Evolutionary conservation across 2,797 vertebrate genomes (phyloP), one percentile per base, ranked within the genome.

Genomic region (Pseudochirops cupreus): DNA sequence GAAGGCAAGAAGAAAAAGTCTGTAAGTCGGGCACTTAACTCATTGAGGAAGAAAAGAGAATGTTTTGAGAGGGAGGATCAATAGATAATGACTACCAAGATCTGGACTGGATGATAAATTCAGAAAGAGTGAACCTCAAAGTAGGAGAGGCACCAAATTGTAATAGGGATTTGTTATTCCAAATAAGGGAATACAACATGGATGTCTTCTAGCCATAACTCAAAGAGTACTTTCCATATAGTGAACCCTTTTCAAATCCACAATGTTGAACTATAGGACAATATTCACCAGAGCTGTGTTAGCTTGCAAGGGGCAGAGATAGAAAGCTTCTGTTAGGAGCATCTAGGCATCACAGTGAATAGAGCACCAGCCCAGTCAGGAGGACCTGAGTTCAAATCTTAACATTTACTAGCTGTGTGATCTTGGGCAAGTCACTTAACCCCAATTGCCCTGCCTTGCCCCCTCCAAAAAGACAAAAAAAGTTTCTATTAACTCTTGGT

Each of bases 291-390:
- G 26, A 74, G 59, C 7, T 54, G 62, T 53, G 16, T 92, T 57
- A 94, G 16, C 58, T 95, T 94, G 50, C 52, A 94, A 93, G 94
- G 94, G 74, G 90, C 21, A 28, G 46, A 67, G 21, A 92, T 93
- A 96, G 21, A 18, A 18, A 92, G 5, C n/a, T 7, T 18, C 5
- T 21, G n/a, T 54, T 54, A 54, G 53, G 53, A 10, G 53, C 53
- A 54, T 11, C 53, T 54, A 54, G 53, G 53, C 11, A 10, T 10
- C 11, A 1, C 53, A 54, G 53, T 54, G 11, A 54, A 54, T 54
- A 54, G 53, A 54, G 53, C 1, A 54, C 11, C 53, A 54, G 53
- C 10, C 11, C 11, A 54, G 53, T 54, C 53, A 54, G 53, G 53
- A 54, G 10, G 53, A 54, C 53, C 53, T 54, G 53, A 54, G 53